Percentiles rank a stretch among this genome's conserved stretches.
These are phyloP conservation scores for Cantharis rufa DNA, from an alignment of 2,888 invertebrate genomes.

Conservation along the genomic window DNA sequence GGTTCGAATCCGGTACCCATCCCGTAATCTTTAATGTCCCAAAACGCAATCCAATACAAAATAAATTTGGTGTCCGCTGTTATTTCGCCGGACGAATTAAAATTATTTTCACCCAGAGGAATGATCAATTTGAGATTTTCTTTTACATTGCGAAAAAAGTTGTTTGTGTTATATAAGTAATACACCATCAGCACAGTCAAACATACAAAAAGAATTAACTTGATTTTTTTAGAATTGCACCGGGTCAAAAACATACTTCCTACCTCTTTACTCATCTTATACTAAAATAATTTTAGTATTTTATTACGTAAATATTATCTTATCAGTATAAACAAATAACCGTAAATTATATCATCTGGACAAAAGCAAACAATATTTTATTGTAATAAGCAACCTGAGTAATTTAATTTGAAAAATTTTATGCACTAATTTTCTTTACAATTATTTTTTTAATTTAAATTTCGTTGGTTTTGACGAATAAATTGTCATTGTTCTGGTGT, in stretches of 20 bases:
- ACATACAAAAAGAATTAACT: neutral
- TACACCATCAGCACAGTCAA: neutral
- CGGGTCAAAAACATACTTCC: neutral
- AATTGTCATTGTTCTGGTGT: neutral
- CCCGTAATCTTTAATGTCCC: constrained; percentile 30
- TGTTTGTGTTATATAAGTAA: neutral
- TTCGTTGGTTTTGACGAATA: neutral
- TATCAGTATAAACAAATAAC: neutral
- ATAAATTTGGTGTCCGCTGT: constrained; percentile 15
- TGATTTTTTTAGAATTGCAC: neutral
- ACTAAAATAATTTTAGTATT: neutral
- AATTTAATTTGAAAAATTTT: neutral
- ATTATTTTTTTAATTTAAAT: neutral
- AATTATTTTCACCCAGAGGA: neutral
- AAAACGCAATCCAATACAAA: constrained; percentile 41
- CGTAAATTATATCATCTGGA: neutral
- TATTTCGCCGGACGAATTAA: neutral
- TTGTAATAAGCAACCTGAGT: neutral
- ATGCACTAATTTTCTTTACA: neutral
- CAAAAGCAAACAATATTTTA: neutral
- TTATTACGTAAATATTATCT: neutral
- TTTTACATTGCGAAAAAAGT: neutral
- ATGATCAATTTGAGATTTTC: neutral
- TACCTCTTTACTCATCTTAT: neutral
- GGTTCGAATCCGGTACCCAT: constrained; percentile 34